Evolutionary conservation across 2,888 invertebrate species (phyloP).

Genomic region (Eucera pruinosa): DNA sequence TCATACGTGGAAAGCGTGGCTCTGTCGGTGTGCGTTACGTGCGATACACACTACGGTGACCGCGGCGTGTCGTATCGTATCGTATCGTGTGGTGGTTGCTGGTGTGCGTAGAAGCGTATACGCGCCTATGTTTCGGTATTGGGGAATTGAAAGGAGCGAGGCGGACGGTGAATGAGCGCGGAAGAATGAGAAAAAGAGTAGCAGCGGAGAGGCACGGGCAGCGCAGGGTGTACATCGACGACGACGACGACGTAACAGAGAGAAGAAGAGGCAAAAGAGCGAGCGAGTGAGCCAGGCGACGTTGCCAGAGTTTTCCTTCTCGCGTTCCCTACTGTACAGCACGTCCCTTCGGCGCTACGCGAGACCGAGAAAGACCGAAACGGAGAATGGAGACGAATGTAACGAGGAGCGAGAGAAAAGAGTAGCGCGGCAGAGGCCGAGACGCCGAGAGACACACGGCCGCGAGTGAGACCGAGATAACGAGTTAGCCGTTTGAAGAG

Average conservation of each 20-base stretch:
- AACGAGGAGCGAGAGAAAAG: conserved; percentile 45
- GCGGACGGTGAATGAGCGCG: conserved; percentile 18
- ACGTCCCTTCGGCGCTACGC: conserved; percentile 38
- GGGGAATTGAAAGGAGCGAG: conserved; percentile 41
- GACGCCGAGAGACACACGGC: conserved; percentile 17
- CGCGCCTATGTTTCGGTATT: conserved; percentile 26
- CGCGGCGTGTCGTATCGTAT: conserved; percentile 42
- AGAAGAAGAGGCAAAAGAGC: conserved; percentile 68
- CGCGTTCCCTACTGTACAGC: conserved; percentile 50
- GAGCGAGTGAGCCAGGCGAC: conserved; percentile 76
- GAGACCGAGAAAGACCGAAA: conserved; percentile 38
- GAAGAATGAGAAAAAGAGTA: conserved; percentile 51
- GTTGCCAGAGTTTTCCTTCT: conserved; percentile 77
- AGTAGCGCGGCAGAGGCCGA: conserved; percentile 29
- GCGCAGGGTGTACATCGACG: conserved; percentile 54
- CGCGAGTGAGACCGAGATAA: conserved; percentile 13
- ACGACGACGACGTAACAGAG: conserved; percentile 59
- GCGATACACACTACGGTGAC: conserved; percentile 41
- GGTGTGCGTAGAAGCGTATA: background rate
- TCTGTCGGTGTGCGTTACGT: conserved; percentile 46
- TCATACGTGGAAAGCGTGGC: conserved; percentile 40
- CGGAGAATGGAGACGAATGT: conserved; percentile 31
- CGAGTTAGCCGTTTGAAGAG: conserved; percentile 17
- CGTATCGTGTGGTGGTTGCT: no score
- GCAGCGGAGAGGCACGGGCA: conserved; percentile 32